A percentile compares a stretch with the other conserved stretches of the same genome.
Evolutionary conservation across 2,797 vertebrate species (phyloP).

Genomic region (Amphiprion clarkii): DNA sequence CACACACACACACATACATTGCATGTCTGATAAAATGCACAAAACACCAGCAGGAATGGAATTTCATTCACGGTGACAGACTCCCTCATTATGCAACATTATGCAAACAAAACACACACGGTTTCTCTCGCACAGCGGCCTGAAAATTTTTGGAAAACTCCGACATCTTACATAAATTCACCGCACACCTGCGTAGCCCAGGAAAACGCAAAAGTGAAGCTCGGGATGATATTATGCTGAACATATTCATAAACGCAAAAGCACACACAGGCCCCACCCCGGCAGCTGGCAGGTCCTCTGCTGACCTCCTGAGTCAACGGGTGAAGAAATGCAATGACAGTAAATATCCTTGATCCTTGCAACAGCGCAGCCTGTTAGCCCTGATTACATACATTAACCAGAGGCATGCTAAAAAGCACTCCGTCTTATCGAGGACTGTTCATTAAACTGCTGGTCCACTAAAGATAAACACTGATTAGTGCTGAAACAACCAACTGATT

Average conservation of each 20-base stretch:
- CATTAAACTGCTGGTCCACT: too few relatives aligned
- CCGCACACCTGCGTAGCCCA: neutral
- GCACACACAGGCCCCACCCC: neutral
- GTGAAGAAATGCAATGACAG: too few relatives aligned
- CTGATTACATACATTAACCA: too few relatives aligned
- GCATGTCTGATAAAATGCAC: conserved; percentile 8
- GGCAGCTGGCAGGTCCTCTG: too few relatives aligned
- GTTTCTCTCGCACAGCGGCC: neutral
- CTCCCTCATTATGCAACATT: conserved; percentile 48
- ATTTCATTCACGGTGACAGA: neutral
- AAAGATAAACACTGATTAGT: too few relatives aligned
- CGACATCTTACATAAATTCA: neutral
- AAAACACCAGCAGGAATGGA: conserved; percentile 10
- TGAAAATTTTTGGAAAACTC: too few relatives aligned
- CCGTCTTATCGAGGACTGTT: too few relatives aligned
- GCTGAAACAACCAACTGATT: too few relatives aligned
- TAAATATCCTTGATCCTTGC: too few relatives aligned
- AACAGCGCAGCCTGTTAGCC: too few relatives aligned
- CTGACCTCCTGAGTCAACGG: too few relatives aligned
- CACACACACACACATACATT: neutral
- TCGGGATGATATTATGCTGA: conserved; percentile 5
- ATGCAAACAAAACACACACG: conserved; percentile 18
- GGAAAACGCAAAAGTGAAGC: neutral
- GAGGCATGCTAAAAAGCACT: too few relatives aligned
- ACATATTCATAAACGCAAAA: conserved; percentile 8